Evolutionary conservation across 2,113 vertebrate genomes (phyloP), one percentile per base, ranked within the genome.

Genomic region (Enhydra lutris): DNA sequence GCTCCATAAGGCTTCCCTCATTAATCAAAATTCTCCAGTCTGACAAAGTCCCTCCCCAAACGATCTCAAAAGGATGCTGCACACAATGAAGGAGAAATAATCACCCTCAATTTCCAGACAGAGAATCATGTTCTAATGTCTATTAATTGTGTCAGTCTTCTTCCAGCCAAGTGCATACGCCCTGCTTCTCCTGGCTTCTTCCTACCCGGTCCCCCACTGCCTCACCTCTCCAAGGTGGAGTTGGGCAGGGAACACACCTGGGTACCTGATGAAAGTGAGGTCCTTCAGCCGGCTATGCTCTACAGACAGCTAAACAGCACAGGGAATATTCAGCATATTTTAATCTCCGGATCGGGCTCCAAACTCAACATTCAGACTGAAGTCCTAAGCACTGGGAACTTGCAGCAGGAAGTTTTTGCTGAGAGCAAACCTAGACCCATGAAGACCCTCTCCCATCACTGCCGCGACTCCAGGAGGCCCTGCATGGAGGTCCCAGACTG

Each of bases 11-110:
- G 57, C 67, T 55, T 78, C 94, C 63, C 50, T 36, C 80, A 50
- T 94, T 97, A 92, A 90, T 95, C 86, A 96, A 71, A 92, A 67
- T 80, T 96, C 87, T 94, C 63, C 80, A 67, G 42, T 88, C n/a
- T 96, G 92, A 97, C 82, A 96, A 90, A 88, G 83, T 85, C 52
- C 69, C 69, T 95, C 91, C 63, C 90, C 45, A 93, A 81, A 89
- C 0, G 5, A 86, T 91, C 89, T 93, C 89, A 61, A 96, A 97
- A 87, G 69, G 94, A 96, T 94, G 87, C 59, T 57, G 34, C 31
- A 82, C 81, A 97, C 80, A 97, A 89, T 92, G 74, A 95, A 86
- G 84, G 81, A 94, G 73, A 95, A 97, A 94, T 78, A 94, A 96
- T 85, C 84, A 90, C 74, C 17, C 83, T 94, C 90, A 59, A 81